A percentile compares a stretch with the other conserved stretches of the same genome.
phyloP scores from a whole-genome alignment of 2,888 invertebrate genomes.

The Colletes collaris region DNA sequence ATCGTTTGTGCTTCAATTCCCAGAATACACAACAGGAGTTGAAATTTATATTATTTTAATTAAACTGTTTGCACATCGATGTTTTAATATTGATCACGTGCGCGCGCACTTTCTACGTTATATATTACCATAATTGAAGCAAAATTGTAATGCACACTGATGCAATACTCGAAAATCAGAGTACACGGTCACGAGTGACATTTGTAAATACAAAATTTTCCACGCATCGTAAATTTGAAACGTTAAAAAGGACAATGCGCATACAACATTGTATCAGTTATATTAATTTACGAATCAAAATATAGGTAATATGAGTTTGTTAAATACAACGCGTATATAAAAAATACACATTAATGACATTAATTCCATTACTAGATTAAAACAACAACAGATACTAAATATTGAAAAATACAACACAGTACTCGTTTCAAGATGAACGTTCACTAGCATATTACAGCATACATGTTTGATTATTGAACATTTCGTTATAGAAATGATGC shows the following conservation, averaged over 20 bases:
- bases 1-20: constrained; percentile 39
- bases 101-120: not conserved
- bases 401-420: constrained; percentile 10
- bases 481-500: not conserved
- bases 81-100: constrained; percentile 44
- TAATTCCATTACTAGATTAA: not conserved
- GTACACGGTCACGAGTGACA: not conserved
- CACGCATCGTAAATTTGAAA: not conserved
- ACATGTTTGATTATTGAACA: not conserved
- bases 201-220: not conserved
- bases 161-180: constrained; percentile 12
- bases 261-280: constrained; percentile 3
- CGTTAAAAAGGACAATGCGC: not conserved
- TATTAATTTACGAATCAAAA: constrained; percentile 15
- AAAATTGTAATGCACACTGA: not conserved
- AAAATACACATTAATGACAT: not conserved
- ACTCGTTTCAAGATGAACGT: constrained; percentile 1
- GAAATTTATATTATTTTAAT: constrained; percentile 16
- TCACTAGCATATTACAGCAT: not conserved
- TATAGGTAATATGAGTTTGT: constrained; percentile 14
- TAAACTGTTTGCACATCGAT: constrained; percentile 37
- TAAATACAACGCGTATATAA: constrained; percentile 4
- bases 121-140: not conserved
- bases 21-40: constrained; percentile 17
- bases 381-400: constrained; percentile 13